Evolutionary conservation across 2,797 vertebrate genomes (phyloP).

Genomic region (Nannoperca obscura): DNA sequence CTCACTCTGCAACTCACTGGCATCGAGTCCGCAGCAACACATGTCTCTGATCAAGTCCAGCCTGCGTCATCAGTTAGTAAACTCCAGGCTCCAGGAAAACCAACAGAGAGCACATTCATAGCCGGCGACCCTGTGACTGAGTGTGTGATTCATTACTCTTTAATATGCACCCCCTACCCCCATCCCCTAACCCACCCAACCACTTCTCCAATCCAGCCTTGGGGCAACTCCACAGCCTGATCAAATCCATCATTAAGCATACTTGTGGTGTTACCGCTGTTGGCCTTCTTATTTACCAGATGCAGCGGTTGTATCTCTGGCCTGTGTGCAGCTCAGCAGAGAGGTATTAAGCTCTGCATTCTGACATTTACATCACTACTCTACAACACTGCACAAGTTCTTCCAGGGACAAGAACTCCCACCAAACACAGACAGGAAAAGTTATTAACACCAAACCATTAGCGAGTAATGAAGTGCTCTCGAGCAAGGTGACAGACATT

Average conservation of each 20-base stretch:
- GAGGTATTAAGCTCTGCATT: slow-evolving; percentile 59
- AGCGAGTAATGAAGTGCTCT: slow-evolving; percentile 45
- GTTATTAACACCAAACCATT: slow-evolving; percentile 24
- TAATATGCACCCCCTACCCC: slow-evolving; percentile 81
- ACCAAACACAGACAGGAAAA: neutral
- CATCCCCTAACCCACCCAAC: slow-evolving; percentile 75
- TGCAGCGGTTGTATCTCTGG: slow-evolving; percentile 65
- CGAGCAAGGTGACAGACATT: slow-evolving; percentile 37
- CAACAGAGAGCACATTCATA: slow-evolving; percentile 90
- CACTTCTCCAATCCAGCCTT: slow-evolving; percentile 79
- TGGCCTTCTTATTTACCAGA: slow-evolving; percentile 79
- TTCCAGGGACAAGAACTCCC: slow-evolving; percentile 5
- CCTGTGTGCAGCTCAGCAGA: slow-evolving; percentile 58
- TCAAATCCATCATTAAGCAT: slow-evolving; percentile 82
- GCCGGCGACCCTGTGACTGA: slow-evolving; percentile 87
- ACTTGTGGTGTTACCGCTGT: slow-evolving; percentile 77
- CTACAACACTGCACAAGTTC: slow-evolving; percentile 11
- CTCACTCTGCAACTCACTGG: slow-evolving; percentile 80
- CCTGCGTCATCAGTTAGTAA: slow-evolving; percentile 90
- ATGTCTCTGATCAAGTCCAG: slow-evolving; percentile 89
- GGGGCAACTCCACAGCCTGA: slow-evolving; percentile 81
- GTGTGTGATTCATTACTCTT: slow-evolving; percentile 90
- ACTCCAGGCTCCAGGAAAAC: slow-evolving; percentile 88
- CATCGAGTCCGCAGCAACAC: slow-evolving; percentile 84
- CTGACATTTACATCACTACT: slow-evolving; percentile 53